These are phyloP conservation scores for Galeopterus variegatus DNA, from an alignment of 2,113 vertebrate genomes.

Conservation along the genomic window DNA sequence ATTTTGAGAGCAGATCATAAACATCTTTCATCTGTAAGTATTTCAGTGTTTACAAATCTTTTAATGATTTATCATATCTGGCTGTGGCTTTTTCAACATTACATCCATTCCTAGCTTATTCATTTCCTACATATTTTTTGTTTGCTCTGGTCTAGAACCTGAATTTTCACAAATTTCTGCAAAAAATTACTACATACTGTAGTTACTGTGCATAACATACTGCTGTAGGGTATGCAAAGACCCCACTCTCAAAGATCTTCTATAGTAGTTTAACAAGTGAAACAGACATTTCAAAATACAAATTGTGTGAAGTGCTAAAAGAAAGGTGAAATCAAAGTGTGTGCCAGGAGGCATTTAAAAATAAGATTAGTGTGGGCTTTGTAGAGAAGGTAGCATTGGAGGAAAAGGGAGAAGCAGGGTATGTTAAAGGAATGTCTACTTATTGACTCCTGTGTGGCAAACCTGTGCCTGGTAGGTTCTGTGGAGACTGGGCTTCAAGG, in stretches of 20 bases:
- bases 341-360: not conserved
- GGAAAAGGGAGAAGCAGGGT: not conserved
- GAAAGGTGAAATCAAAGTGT: not conserved
- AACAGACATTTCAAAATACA: conserved; percentile 9
- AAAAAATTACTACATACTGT: not conserved
- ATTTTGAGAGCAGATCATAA: not conserved
- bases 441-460: fast-evolving
- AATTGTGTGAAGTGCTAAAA: not conserved
- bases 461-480: not conserved
- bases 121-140: not conserved
- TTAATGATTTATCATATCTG: not conserved
- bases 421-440: not conserved
- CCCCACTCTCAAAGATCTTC: not conserved
- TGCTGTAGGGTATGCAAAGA: not conserved
- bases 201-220: not conserved
- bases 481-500: not conserved
- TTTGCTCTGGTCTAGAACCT: not conserved
- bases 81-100: not conserved
- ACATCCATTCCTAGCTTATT: not conserved
- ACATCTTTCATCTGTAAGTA: not conserved
- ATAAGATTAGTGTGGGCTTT: not conserved
- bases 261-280: not conserved
- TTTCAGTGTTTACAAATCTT: not conserved
- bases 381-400: not conserved
- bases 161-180: conserved; percentile 16